These are phyloP conservation scores for Ursus arctos DNA, from an alignment of 2,113 vertebrate genomes.

Conservation along the genomic window DNA sequence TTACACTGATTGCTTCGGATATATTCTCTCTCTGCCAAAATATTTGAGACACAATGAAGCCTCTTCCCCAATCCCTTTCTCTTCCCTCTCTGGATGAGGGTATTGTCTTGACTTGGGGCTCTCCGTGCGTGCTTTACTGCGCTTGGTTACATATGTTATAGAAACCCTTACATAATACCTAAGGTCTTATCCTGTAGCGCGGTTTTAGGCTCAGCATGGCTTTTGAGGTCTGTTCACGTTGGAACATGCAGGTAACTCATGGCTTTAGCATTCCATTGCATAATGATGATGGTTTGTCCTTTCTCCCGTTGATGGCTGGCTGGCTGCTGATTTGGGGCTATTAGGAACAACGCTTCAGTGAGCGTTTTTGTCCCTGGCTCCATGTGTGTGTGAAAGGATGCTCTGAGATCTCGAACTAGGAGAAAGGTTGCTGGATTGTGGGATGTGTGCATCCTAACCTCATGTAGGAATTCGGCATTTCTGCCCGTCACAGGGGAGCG, in stretches of 20 bases:
- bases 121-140: background rate
- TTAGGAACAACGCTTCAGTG: background rate
- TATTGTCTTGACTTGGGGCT: background rate
- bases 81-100: background rate
- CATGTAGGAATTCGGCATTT: background rate
- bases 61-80: background rate
- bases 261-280: background rate
- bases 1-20: background rate
- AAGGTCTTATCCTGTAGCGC: background rate
- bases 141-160: background rate
- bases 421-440: background rate
- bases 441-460: too few species aligned
- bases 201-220: background rate
- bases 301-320: background rate
- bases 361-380: background rate
- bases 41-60: background rate
- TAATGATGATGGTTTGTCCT: background rate
- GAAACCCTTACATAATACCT: background rate
- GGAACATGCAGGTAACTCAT: background rate
- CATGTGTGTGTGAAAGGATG: background rate
- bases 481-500: rapidly evolving
- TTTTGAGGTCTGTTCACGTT: background rate
- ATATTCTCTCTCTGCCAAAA: background rate
- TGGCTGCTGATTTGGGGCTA: background rate
- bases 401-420: background rate